Conservation (phyloP, 2,888 invertebrate species). For the Chironomus tentans region DNA sequence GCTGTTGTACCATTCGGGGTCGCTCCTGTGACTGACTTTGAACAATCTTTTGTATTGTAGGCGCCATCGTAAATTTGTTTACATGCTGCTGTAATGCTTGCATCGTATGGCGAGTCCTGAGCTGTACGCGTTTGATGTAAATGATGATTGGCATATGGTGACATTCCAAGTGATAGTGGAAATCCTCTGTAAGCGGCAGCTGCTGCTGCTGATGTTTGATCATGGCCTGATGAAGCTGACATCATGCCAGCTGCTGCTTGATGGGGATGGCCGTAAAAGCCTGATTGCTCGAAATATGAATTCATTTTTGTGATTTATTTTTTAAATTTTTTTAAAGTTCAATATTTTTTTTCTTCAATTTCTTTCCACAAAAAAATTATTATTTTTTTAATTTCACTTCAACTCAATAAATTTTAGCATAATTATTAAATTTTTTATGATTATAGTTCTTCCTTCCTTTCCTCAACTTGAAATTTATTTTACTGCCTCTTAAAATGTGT, state of each 20-base stretch:
- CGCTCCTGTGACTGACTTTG: constrained; percentile 45
- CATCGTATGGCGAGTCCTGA: constrained; percentile 86
- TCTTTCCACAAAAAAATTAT: not conserved
- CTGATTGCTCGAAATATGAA: constrained; percentile 93
- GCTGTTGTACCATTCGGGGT: constrained; percentile 40
- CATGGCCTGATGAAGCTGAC: constrained; percentile 62
- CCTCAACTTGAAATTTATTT: not conserved
- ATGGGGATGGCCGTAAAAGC: constrained; percentile 90
- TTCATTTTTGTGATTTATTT: constrained; percentile 57
- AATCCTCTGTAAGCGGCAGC: constrained; percentile 67
- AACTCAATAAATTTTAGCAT: constrained; percentile 6
- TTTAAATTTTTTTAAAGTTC: not conserved
- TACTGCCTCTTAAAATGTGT: not conserved
- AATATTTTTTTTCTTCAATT: not conserved
- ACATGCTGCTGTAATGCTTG: constrained; percentile 74
- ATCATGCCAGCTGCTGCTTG: constrained; percentile 60
- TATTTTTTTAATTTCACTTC: not conserved
- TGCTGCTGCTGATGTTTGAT: constrained; percentile 53
- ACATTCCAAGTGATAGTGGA: constrained; percentile 75
- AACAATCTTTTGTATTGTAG: constrained; percentile 69
- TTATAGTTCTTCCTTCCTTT: not conserved
- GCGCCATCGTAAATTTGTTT: constrained; percentile 54
- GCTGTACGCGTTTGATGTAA: constrained; percentile 63
- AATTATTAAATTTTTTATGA: constrained; percentile 5
- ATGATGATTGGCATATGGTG: constrained; percentile 76